phyloP scores from a whole-genome alignment of 2,888 invertebrate species.

The Dicycla oo region DNA sequence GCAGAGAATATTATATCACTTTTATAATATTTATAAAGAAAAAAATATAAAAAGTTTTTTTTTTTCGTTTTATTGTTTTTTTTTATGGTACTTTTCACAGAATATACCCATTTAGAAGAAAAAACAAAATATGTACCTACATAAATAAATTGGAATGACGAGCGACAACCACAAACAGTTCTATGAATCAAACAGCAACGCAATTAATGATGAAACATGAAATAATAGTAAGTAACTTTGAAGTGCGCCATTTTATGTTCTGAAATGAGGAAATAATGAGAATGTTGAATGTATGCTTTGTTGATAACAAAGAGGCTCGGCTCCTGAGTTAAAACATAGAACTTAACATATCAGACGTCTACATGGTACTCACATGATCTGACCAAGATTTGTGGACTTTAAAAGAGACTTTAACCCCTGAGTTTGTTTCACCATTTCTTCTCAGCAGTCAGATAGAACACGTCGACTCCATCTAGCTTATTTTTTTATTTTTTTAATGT shows the following conservation, averaged over 20 bases:
- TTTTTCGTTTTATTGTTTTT: not conserved
- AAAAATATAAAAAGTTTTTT: no score
- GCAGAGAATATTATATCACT: not conserved
- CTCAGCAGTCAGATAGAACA: no score
- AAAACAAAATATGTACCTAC: not conserved
- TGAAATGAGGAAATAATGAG: not conserved
- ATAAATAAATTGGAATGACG: not conserved
- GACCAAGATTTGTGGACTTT: not conserved
- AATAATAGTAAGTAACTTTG: not conserved
- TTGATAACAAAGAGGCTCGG: not conserved
- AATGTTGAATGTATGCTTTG: not conserved
- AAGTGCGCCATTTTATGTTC: not conserved
- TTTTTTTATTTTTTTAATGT: no score
- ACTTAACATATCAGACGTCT: not conserved
- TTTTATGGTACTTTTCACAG: not conserved
- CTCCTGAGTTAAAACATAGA: not conserved
- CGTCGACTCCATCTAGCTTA: no score
- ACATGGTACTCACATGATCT: not conserved
- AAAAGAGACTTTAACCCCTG: not conserved
- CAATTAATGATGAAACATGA: conserved; percentile 7
- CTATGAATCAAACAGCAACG: not conserved
- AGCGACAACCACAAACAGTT: not conserved
- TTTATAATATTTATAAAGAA: no score
- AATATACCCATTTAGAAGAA: not conserved
- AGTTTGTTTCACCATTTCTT: no score